Percentiles rank a stretch among this genome's conserved stretches.
Conservation (phyloP, 2,113 vertebrate species). For the Andinoacara biseriatus region DNA sequence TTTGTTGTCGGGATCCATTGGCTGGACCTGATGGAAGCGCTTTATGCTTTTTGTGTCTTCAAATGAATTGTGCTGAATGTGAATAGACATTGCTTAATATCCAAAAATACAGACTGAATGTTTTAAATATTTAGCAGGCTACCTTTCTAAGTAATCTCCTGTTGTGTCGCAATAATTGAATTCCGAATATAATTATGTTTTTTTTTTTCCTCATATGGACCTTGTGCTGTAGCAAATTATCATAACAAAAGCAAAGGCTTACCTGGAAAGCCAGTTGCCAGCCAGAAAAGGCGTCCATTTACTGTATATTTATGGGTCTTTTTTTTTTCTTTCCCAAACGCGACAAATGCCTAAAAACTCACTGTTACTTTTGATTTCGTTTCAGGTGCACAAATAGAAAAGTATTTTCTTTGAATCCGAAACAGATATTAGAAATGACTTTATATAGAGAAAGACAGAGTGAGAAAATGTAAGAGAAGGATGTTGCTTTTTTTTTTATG, state of each 20-base stretch:
- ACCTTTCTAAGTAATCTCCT: slow-evolving; percentile 57
- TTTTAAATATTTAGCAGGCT: slow-evolving; percentile 63
- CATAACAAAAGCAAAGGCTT: slow-evolving; percentile 57
- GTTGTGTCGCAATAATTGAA: slow-evolving; percentile 56
- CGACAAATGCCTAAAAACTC: slow-evolving; percentile 2
- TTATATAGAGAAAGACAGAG: background rate
- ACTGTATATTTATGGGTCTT: background rate
- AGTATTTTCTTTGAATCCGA: background rate
- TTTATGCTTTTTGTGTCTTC: slow-evolving; percentile 58
- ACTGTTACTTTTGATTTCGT: background rate
- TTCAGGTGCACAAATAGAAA: background rate
- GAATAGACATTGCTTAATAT: slow-evolving; percentile 64
- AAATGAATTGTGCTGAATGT: slow-evolving; percentile 60
- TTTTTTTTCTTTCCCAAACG: slow-evolving; percentile 17
- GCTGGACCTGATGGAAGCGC: slow-evolving; percentile 37
- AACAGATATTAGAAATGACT: background rate
- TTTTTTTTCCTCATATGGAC: slow-evolving; percentile 27
- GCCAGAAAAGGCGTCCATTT: background rate
- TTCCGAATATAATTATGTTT: slow-evolving; percentile 44
- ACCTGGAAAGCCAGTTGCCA: slow-evolving; percentile 17
- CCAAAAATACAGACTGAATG: slow-evolving; percentile 39
- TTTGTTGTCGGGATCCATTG: slow-evolving; percentile 65
- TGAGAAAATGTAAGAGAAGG: background rate
- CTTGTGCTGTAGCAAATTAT: slow-evolving; percentile 38
- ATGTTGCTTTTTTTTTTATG: background rate